phyloP scores from a whole-genome alignment of 1,140 invertebrate genomes.

The Xylocopa sonorina region DNA sequence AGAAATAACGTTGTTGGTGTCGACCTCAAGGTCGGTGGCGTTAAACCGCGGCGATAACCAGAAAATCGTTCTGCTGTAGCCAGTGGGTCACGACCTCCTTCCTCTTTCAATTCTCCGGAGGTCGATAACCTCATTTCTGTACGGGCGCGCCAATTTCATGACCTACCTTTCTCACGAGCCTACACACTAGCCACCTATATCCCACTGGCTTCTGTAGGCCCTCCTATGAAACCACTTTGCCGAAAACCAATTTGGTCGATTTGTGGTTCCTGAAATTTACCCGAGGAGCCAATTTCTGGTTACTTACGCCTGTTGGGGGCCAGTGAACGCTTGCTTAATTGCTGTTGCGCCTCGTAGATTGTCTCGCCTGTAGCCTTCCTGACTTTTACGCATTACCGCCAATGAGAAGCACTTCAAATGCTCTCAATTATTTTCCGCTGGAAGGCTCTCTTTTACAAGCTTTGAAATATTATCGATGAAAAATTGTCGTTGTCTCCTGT shows the following conservation, averaged over 20 bases:
- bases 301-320: background rate
- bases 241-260: constrained; percentile 36
- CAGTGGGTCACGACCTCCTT: constrained; percentile 74
- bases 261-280: constrained; percentile 27
- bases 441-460: no score
- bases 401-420: background rate
- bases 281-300: constrained; percentile 10
- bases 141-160: constrained; percentile 68
- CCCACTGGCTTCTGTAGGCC: background rate
- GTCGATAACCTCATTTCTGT: constrained; percentile 70
- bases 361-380: no score
- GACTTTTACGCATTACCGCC: background rate
- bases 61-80: constrained; percentile 68
- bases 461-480: background rate
- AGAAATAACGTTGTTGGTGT: constrained; percentile 55
- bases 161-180: constrained; percentile 59
- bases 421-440: background rate
- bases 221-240: background rate
- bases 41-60: constrained; percentile 64
- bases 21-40: constrained; percentile 68
- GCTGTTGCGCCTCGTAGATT: background rate
- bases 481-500: background rate
- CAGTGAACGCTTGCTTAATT: background rate
- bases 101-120: constrained; percentile 67
- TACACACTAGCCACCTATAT: constrained; percentile 7